phyloP scores from a whole-genome alignment of 1,140 invertebrate genomes.

The Frieseomelitta varia region DNA sequence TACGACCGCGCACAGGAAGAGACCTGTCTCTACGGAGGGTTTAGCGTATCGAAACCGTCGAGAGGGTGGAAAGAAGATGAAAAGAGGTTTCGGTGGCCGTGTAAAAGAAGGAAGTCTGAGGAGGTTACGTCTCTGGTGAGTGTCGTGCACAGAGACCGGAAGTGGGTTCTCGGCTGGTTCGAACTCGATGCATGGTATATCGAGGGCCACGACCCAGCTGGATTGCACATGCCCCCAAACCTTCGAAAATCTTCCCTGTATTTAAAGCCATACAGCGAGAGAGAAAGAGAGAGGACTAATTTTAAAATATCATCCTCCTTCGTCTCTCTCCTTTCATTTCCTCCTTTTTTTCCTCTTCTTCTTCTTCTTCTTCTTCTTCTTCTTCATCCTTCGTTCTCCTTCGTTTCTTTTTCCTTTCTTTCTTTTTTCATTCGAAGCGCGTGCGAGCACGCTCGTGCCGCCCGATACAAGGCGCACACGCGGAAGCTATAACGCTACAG shows the following conservation, averaged over 20 bases:
- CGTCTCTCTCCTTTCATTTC: too few relatives aligned
- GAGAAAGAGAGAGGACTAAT: slow-evolving; percentile 25
- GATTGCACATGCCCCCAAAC: slow-evolving; percentile 65
- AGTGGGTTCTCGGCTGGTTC: slow-evolving; percentile 73
- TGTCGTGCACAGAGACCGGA: slow-evolving; percentile 71
- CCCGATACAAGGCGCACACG: slow-evolving; percentile 12
- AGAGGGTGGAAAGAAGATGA: not conserved
- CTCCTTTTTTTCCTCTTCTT: not conserved
- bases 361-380: too few relatives aligned
- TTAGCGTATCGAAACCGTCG: slow-evolving; percentile 12
- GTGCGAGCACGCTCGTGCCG: slow-evolving; percentile 28
- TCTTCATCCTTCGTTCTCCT: not conserved
- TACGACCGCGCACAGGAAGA: slow-evolving; percentile 5
- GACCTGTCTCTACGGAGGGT: not conserved
- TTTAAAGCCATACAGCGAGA: not conserved
- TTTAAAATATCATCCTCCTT: slow-evolving; percentile 39
- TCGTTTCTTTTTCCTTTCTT: not conserved
- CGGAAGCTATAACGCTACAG: not conserved
- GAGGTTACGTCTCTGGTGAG: slow-evolving; percentile 61
- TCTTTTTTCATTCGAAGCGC: not conserved
- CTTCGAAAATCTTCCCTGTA: slow-evolving; percentile 32
- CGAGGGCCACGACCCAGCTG: slow-evolving; percentile 56
- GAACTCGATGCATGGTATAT: slow-evolving; percentile 47
- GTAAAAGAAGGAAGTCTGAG: not conserved
- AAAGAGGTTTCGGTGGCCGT: not conserved